These are phyloP conservation scores for Prinia subflava DNA, from an alignment of 2,113 vertebrate species.

Conservation along the genomic window DNA sequence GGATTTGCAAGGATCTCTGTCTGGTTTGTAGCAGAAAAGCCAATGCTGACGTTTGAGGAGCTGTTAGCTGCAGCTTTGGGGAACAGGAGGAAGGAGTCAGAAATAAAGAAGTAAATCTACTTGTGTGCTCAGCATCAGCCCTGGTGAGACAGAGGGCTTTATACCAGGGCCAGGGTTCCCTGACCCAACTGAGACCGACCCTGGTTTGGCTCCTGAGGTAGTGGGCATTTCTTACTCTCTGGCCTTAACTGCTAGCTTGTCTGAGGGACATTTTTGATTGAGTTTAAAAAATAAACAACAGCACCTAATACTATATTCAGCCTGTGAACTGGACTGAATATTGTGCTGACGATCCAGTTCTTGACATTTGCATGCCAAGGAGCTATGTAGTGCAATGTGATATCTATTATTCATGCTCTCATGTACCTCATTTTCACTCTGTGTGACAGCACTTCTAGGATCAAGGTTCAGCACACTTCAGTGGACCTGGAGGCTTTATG, in stretches of 20 bases:
- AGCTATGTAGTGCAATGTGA: constrained; percentile 50
- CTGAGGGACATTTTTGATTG: neutral
- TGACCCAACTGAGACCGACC: neutral
- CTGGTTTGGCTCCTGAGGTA: neutral
- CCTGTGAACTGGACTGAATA: constrained; percentile 49
- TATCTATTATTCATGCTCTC: constrained; percentile 62
- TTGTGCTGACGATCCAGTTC: constrained; percentile 49
- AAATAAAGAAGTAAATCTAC: neutral
- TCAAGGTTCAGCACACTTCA: constrained; percentile 62
- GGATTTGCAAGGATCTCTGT: neutral
- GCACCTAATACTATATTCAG: neutral
- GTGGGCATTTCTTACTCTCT: neutral
- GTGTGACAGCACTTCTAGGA: constrained; percentile 58
- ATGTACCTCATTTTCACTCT: constrained; percentile 56
- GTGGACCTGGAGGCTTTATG: constrained; percentile 48
- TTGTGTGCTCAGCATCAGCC: neutral
- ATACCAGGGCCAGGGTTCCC: neutral
- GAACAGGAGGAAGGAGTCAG: neutral
- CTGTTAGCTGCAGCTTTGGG: neutral
- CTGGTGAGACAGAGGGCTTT: neutral
- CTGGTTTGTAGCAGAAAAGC: neutral
- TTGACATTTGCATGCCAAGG: constrained; percentile 57
- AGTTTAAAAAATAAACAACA: neutral
- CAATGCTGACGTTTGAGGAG: neutral
- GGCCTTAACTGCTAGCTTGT: neutral